phyloP scores from a whole-genome alignment of 2,888 invertebrate genomes.

The Gonocerus acuteangulatus region DNA sequence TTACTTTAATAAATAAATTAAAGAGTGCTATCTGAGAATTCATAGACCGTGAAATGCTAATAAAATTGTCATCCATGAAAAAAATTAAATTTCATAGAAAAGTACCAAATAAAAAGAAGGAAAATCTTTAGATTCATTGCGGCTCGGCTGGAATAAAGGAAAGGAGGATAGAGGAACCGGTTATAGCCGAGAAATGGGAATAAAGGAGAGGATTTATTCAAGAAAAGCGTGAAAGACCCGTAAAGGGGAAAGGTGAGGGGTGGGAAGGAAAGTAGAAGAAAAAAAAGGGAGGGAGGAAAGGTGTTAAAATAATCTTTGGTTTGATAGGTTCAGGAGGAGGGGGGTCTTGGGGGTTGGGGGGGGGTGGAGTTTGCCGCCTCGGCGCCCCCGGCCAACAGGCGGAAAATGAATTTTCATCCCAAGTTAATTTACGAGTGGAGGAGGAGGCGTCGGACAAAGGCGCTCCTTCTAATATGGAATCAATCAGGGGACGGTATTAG shows the following conservation, averaged over 20 bases:
- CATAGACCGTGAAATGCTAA: too few relatives aligned
- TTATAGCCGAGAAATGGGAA: neutral
- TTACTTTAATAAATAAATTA: too few relatives aligned
- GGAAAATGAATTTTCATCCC: conserved; percentile 39
- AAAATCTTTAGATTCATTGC: too few relatives aligned
- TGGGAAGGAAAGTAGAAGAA: conserved; percentile 8
- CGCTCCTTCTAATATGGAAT: conserved; percentile 34
- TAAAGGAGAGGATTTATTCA: neutral
- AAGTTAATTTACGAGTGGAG: conserved; percentile 38
- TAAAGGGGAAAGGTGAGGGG: neutral
- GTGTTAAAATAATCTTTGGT: conserved; percentile 27
- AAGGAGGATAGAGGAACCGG: neutral
- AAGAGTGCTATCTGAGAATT: too few relatives aligned
- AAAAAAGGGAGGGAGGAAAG: conserved; percentile 17
- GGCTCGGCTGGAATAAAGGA: too few relatives aligned
- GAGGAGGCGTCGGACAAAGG: conserved; percentile 26
- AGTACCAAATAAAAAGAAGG: too few relatives aligned
- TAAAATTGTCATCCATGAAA: too few relatives aligned
- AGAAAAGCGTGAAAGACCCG: neutral
- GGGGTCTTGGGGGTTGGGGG: conserved; percentile 4
- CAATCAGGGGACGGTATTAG: conserved; percentile 36
- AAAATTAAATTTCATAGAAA: too few relatives aligned
- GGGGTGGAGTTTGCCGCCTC: conserved; percentile 19
- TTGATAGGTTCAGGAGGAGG: conserved; percentile 15
- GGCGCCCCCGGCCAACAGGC: conserved; percentile 33